phyloP scores from a whole-genome alignment of 2,888 invertebrate species.

The Andrena marginata region DNA sequence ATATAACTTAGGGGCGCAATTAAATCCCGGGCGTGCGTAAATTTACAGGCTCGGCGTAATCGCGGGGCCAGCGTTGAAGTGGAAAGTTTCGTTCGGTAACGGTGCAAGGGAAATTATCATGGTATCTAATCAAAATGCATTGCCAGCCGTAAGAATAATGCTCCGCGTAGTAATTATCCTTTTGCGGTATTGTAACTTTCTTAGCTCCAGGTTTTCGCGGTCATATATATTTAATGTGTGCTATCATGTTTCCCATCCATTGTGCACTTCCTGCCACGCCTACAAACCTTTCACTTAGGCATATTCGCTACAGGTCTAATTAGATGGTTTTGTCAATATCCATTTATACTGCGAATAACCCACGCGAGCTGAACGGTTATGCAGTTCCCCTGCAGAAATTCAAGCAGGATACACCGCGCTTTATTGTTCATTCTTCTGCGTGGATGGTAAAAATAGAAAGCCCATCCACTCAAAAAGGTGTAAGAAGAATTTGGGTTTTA shows the following conservation, averaged over 20 bases:
- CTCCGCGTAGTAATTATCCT: conserved; percentile 67
- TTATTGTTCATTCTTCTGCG: conserved; percentile 20
- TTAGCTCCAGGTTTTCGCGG: conserved; percentile 67
- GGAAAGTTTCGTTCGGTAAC: conserved; percentile 20
- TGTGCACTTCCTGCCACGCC: conserved; percentile 71
- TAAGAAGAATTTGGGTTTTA: no score
- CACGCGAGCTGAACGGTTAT: conserved; percentile 42
- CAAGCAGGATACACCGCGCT: conserved; percentile 5
- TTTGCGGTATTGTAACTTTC: conserved; percentile 64
- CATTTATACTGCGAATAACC: conserved; percentile 50
- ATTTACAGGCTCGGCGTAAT: neutral
- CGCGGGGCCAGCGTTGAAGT: neutral
- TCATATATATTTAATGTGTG: conserved; percentile 63
- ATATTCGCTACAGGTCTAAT: conserved; percentile 59
- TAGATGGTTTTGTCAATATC: conserved; percentile 67
- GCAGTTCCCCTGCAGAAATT: conserved; percentile 4
- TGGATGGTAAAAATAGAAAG: conserved; percentile 6
- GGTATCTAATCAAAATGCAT: conserved; percentile 60
- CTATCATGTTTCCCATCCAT: conserved; percentile 71
- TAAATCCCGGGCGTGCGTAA: neutral
- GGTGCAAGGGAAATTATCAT: conserved; percentile 55
- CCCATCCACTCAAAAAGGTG: no score
- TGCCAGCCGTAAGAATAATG: conserved; percentile 54
- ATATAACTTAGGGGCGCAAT: conserved; percentile 2
- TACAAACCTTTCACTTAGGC: conserved; percentile 66